Evolutionary conservation across 2,113 vertebrate genomes (phyloP).

Genomic region (Xerus inauris): DNA sequence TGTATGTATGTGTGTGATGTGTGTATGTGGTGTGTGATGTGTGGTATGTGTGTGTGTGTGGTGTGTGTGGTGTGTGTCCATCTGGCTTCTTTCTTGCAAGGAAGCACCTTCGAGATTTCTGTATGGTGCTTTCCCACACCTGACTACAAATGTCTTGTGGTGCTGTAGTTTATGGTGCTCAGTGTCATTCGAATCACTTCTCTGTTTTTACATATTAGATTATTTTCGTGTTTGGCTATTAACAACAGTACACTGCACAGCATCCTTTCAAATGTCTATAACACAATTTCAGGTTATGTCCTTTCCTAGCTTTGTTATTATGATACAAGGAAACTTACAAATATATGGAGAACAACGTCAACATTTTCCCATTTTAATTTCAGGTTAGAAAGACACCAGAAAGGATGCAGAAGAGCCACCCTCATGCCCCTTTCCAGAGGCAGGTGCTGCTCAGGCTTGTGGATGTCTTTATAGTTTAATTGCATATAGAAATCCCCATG

Average conservation of each 20-base stretch:
- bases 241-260: fast-evolving
- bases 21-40: fast-evolving
- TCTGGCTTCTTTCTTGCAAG: not conserved
- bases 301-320: not conserved
- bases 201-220: not conserved
- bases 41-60: fast-evolving
- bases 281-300: not conserved
- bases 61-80: too few relatives aligned
- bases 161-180: not conserved
- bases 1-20: too few relatives aligned
- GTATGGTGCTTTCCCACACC: fast-evolving
- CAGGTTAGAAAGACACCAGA: fast-evolving
- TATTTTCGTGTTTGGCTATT: not conserved
- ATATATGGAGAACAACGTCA: not conserved
- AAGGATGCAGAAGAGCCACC: too few relatives aligned
- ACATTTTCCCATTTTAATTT: not conserved
- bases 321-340: not conserved
- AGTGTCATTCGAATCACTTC: not conserved
- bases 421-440: not conserved
- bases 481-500: fast-evolving
- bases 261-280: too few relatives aligned
- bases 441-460: fast-evolving
- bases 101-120: not conserved
- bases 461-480: fast-evolving
- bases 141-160: not conserved